phyloP scores from a whole-genome alignment of 2,797 vertebrate genomes.

The Xenopus petersii region DNA sequence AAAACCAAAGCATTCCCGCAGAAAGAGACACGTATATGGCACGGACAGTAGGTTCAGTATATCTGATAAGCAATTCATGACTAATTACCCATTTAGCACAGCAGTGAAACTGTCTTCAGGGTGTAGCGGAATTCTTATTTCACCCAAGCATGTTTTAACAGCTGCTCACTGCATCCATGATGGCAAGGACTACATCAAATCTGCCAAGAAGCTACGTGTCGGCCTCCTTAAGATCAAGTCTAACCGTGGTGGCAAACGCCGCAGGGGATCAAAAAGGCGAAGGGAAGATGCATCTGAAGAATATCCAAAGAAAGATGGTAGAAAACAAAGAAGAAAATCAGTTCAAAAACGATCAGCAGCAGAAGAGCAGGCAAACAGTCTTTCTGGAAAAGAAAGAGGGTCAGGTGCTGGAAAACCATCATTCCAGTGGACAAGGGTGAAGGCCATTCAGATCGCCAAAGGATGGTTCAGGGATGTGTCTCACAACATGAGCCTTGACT shows the following conservation, averaged over 20 bases:
- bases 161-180: slow-evolving; percentile 94
- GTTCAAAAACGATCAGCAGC: slow-evolving; percentile 66
- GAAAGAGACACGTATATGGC: slow-evolving; percentile 87
- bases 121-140: slow-evolving; percentile 88
- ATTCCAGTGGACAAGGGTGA: slow-evolving; percentile 92
- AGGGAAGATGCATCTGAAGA: slow-evolving; percentile 56
- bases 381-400: slow-evolving; percentile 31
- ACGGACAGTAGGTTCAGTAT: slow-evolving; percentile 93
- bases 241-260: slow-evolving; percentile 64
- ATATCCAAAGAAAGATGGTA: slow-evolving; percentile 55
- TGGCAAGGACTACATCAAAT: slow-evolving; percentile 84
- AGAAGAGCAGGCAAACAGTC: slow-evolving; percentile 53
- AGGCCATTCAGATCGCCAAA: slow-evolving; percentile 86
- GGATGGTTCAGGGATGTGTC: slow-evolving; percentile 85
- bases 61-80: slow-evolving; percentile 81
- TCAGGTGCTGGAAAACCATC: slow-evolving; percentile 68
- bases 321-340: slow-evolving; percentile 69
- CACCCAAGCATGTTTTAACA: slow-evolving; percentile 87
- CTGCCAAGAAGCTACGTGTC: slow-evolving; percentile 82
- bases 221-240: slow-evolving; percentile 83
- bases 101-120: slow-evolving; percentile 93
- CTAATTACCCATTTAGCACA: slow-evolving; percentile 88
- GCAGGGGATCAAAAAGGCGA: slow-evolving; percentile 54
- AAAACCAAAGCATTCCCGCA: slow-evolving; percentile 57
- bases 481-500: slow-evolving; percentile 77